Evolutionary conservation across 2,888 invertebrate species (phyloP).

Genomic region (Cephus nigrinus): DNA sequence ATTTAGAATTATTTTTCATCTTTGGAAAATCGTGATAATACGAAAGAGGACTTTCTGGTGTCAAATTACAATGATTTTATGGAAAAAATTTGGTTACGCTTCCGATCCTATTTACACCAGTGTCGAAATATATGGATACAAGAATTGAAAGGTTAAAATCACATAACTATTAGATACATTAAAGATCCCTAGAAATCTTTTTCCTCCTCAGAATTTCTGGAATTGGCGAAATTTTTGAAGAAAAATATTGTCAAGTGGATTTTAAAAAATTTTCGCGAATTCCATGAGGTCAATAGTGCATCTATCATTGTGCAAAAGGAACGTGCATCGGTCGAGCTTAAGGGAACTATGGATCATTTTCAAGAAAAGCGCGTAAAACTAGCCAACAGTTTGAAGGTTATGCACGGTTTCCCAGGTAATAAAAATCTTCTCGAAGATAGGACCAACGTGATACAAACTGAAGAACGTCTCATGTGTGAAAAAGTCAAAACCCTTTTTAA

Average conservation of each 20-base stretch:
- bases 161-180: neutral
- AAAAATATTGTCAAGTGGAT: neutral
- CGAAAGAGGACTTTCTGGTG: conserved; percentile 1
- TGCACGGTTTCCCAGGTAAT: conserved; percentile 19
- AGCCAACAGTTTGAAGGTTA: conserved; percentile 16
- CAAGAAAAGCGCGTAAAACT: conserved; percentile 19
- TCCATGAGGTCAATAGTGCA: neutral
- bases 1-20: conserved; percentile 23
- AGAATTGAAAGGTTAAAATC: conserved; percentile 23
- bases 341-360: conserved; percentile 5
- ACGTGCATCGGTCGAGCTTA: neutral
- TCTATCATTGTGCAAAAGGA: neutral
- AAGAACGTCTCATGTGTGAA: conserved; percentile 21
- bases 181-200: neutral
- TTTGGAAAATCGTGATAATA: conserved; percentile 8
- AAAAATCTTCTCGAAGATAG: conserved; percentile 22
- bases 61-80: conserved; percentile 25
- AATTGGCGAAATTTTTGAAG: neutral
- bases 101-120: conserved; percentile 22
- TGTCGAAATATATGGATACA: conserved; percentile 26
- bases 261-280: neutral
- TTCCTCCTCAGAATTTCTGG: neutral
- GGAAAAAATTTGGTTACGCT: conserved; percentile 17
- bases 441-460: conserved; percentile 1
- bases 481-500: conserved; percentile 8